Evolutionary conservation across 2,888 invertebrate genomes (phyloP), one percentile per base, ranked within the genome.

Genomic region (Epirrita christyi): DNA sequence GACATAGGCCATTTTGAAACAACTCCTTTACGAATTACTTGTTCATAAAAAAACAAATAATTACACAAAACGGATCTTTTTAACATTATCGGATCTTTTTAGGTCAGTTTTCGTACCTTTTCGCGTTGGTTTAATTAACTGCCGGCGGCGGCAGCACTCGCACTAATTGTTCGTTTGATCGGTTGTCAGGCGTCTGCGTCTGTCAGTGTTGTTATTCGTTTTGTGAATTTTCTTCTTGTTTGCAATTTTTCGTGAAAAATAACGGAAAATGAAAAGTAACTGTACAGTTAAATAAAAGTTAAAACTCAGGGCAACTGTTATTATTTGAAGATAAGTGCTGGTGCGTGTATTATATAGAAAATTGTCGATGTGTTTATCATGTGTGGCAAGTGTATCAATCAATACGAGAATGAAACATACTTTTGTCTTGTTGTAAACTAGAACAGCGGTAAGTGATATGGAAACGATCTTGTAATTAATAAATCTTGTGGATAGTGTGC

Each of bases 361-460:
- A 71, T 66, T 61, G 60, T 62, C 64, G 67, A 70, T 73, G 66
- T 76, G 76, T 77, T 66, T 74, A 86, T 77, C 81, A 86, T 89
- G 88, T 89, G 89, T 85, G 82, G 80, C 84, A 85, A 55, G 85
- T 78, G 80, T 78, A 82, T 83, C 75, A 89, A 82, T 83, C 75
- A 89, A 85, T 76, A 86, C 78, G 72, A 88, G 82, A 84, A 90
- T 86, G 87, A 88, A 88, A 87, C 88, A 88, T 83, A 88, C 84
- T 85, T 86, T 78, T 73, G 79, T 78, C 75, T 83, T 82, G 73
- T 83, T 85, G 70, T 81, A 77, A 81, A 77, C 74, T 81, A 76
- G 76, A 80, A 80, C 75, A 85, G 79, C 80, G 85, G 90, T 91
- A 87, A 87, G 90, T 85, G 58, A 63, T 67, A 56, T 73, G 63